These are phyloP conservation scores for Coelinius sp. DNA, from an alignment of 2,888 invertebrate species.

Conservation along the genomic window DNA sequence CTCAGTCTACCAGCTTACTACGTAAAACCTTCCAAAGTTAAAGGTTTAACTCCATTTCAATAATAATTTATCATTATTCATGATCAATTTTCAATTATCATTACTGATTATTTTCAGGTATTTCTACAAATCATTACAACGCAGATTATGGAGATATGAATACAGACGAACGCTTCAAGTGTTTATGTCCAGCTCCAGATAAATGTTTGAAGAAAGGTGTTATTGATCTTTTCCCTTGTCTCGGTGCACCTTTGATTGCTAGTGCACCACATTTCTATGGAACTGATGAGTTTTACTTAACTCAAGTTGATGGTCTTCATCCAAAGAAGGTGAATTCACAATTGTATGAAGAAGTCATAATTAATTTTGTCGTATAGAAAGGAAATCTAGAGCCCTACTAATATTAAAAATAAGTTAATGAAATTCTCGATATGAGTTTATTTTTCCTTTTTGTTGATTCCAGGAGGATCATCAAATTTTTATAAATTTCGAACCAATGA, in stretches of 20 bases:
- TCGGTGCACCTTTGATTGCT: constrained; percentile 81
- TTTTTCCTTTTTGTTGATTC: constrained; percentile 9
- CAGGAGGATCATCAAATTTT: constrained; percentile 80
- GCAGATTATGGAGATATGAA: constrained; percentile 82
- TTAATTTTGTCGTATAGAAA: no score
- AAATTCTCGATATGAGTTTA: not conserved
- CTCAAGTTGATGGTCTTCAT: constrained; percentile 59
- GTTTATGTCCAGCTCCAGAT: constrained; percentile 74
- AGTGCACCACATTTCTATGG: constrained; percentile 86
- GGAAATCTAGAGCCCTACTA: no score
- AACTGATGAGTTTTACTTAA: constrained; percentile 72
- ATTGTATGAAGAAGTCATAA: no score
- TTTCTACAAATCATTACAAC: constrained; percentile 79
- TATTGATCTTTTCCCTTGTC: constrained; percentile 78
- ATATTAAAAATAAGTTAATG: not conserved
- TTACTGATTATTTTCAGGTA: constrained; percentile 69
- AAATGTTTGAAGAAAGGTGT: constrained; percentile 83
- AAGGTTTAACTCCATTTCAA: constrained; percentile 46
- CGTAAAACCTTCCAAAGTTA: constrained; percentile 44
- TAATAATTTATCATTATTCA: not conserved
- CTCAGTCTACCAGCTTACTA: constrained; percentile 67
- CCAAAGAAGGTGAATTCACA: constrained; percentile 54
- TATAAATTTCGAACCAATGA: constrained; percentile 85
- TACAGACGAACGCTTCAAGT: constrained; percentile 72
- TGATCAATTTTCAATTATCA: not conserved